Evolutionary conservation across 2,113 vertebrate genomes (phyloP).

Genomic region (Bufo gargarizans): DNA sequence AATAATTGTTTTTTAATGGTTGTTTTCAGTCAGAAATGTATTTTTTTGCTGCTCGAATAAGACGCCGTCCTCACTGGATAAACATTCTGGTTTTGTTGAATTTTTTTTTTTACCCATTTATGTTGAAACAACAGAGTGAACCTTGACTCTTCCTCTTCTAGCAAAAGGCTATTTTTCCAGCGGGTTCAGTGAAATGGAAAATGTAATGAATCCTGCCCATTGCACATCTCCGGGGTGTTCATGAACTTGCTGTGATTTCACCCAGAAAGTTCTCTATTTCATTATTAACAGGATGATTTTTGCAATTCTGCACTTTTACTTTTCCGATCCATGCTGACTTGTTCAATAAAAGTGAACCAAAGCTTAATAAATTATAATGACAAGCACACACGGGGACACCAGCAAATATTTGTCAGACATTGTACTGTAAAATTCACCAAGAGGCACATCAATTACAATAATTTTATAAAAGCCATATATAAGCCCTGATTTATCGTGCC

Average conservation of each 20-base stretch:
- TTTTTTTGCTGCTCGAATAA: neutral
- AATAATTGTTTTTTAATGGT: neutral
- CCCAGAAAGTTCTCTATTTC: slow-evolving; percentile 55
- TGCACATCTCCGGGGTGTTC: slow-evolving; percentile 50
- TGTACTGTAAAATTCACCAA: neutral
- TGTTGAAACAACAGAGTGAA: slow-evolving; percentile 49
- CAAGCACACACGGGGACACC: neutral
- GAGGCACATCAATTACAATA: neutral
- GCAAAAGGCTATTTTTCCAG: slow-evolving; percentile 46
- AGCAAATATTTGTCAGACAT: slow-evolving; percentile 37
- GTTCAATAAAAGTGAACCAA: slow-evolving; percentile 38
- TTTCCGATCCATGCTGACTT: slow-evolving; percentile 13
- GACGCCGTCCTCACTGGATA: neutral
- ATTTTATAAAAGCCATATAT: neutral
- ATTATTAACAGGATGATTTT: slow-evolving; percentile 56
- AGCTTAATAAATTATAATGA: slow-evolving; percentile 21
- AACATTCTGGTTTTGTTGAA: slow-evolving; percentile 22
- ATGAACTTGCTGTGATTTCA: slow-evolving; percentile 58
- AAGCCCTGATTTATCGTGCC: no score
- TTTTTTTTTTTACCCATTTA: slow-evolving; percentile 25
- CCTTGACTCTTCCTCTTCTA: slow-evolving; percentile 40
- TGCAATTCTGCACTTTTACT: slow-evolving; percentile 54
- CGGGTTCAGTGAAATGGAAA: slow-evolving; percentile 53
- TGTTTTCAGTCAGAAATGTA: neutral
- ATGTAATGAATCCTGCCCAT: slow-evolving; percentile 57